phyloP scores from a whole-genome alignment of 2,797 vertebrate species.

The Phrynocephalus forsythii region DNA sequence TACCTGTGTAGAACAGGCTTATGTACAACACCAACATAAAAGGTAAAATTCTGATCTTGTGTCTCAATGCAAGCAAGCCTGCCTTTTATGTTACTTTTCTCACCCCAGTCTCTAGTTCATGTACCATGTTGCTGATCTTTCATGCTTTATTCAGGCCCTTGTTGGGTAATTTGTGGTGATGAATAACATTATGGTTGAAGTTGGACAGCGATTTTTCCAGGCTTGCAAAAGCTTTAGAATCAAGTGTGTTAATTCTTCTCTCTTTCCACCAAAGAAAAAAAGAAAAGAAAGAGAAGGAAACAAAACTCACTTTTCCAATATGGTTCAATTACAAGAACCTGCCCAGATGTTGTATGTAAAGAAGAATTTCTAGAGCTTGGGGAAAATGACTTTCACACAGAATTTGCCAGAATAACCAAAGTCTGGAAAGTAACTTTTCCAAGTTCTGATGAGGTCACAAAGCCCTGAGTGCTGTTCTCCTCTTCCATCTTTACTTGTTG shows the following conservation, averaged over 20 bases:
- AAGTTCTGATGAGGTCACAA: neutral
- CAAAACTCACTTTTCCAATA: neutral
- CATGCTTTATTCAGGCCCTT: slow-evolving; percentile 83
- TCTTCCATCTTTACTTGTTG: neutral
- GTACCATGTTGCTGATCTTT: slow-evolving; percentile 85
- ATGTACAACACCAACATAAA: neutral
- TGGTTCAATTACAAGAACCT: too few species aligned
- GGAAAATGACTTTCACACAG: too few species aligned
- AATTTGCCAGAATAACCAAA: neutral
- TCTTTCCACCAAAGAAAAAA: slow-evolving; percentile 66
- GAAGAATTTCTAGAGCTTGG: too few species aligned
- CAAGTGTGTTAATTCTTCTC: slow-evolving; percentile 82
- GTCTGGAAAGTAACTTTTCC: neutral
- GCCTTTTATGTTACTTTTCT: slow-evolving; percentile 85
- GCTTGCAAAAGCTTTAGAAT: slow-evolving; percentile 85
- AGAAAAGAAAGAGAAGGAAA: neutral
- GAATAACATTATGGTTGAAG: slow-evolving; percentile 81
- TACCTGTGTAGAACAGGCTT: neutral
- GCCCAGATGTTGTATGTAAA: too few species aligned
- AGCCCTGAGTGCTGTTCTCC: neutral
- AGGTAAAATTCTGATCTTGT: fast-evolving
- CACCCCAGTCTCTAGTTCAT: slow-evolving; percentile 82
- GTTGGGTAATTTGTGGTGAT: slow-evolving; percentile 75
- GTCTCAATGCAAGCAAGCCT: slow-evolving; percentile 36
- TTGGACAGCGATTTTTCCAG: slow-evolving; percentile 85